Evolutionary conservation across 1,140 invertebrate species (phyloP).

Genomic region (Pachypeltis micranthus): DNA sequence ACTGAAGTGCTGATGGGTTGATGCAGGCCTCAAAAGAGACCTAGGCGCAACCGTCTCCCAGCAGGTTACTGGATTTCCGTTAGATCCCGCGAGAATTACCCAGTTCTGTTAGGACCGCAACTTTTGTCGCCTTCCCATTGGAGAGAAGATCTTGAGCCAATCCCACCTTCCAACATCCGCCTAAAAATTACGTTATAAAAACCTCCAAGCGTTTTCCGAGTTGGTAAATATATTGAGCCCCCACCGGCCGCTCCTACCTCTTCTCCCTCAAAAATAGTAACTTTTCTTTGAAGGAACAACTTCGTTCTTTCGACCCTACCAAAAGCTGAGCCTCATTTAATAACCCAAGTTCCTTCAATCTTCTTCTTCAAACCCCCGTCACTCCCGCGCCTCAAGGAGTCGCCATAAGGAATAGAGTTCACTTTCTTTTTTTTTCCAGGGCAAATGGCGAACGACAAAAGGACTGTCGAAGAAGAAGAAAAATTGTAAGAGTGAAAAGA

Average conservation of each 20-base stretch:
- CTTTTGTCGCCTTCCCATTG: too few relatives aligned
- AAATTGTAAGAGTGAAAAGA: background rate
- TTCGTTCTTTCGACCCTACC: background rate
- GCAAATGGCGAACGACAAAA: background rate
- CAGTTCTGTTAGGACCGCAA: too few relatives aligned
- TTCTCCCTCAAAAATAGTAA: background rate
- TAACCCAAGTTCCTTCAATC: background rate
- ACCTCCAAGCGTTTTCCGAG: background rate
- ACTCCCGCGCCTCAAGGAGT: too few relatives aligned
- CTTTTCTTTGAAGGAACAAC: background rate
- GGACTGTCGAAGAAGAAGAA: background rate
- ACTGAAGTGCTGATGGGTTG: too few relatives aligned
- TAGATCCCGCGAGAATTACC: too few relatives aligned
- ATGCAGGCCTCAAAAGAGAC: too few relatives aligned
- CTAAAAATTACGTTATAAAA: background rate
- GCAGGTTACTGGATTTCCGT: too few relatives aligned
- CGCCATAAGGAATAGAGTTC: background rate
- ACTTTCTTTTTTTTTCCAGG: background rate
- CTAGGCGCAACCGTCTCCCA: too few relatives aligned
- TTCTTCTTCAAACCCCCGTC: background rate
- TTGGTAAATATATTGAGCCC: background rate
- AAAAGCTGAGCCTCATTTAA: background rate
- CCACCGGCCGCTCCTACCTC: too few relatives aligned
- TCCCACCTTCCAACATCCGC: background rate
- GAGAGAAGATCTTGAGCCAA: too few relatives aligned